These are phyloP conservation scores for Sinosuthora webbiana DNA, from an alignment of 2,113 vertebrate species.

Conservation along the genomic window DNA sequence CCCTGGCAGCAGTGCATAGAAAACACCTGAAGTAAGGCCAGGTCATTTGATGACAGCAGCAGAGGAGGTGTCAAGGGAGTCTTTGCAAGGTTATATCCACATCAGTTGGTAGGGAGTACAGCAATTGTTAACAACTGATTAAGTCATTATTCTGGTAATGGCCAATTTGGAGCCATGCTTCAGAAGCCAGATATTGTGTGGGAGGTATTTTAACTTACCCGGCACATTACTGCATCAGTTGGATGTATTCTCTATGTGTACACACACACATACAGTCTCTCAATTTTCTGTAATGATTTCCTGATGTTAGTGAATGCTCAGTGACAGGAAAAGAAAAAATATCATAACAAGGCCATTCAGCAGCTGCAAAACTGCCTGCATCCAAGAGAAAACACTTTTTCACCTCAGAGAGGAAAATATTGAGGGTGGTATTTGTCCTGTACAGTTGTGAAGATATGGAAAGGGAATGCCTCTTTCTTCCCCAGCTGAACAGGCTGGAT, in stretches of 20 bases:
- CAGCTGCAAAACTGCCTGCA: neutral
- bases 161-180: slow-evolving; percentile 1
- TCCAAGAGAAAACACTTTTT: neutral
- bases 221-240: neutral
- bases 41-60: neutral
- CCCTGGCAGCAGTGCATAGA: neutral
- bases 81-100: neutral
- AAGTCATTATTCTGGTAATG: slow-evolving; percentile 28
- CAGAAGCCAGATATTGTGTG: slow-evolving; percentile 9
- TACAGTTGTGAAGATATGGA: neutral
- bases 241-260: neutral
- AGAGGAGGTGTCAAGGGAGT: neutral
- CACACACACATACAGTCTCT: neutral
- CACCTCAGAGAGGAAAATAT: neutral
- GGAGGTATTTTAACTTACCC: slow-evolving; percentile 34
- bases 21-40: neutral
- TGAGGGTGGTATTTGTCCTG: neutral
- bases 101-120: neutral
- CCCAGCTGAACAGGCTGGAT: neutral
- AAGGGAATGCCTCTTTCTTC: neutral
- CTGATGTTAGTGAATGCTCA: neutral
- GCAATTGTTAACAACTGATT: slow-evolving; percentile 24
- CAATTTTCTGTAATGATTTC: slow-evolving; percentile 24
- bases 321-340: slow-evolving; percentile 1
- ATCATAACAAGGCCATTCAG: neutral